Conservation (phyloP, 2,113 vertebrate genomes). For the Heterochromis multidens region DNA sequence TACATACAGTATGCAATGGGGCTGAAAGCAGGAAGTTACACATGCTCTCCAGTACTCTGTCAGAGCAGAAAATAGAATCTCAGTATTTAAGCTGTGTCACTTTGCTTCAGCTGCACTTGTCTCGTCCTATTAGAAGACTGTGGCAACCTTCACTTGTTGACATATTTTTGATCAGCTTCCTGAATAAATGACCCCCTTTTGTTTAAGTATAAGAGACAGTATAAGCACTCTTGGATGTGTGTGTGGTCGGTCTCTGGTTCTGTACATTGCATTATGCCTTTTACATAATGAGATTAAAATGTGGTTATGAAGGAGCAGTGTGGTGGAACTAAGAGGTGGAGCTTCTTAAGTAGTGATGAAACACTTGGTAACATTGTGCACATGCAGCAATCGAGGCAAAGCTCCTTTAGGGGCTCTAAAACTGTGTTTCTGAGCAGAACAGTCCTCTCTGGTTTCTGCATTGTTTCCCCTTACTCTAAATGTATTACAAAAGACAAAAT, state of each 20-base stretch:
- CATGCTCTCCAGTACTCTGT: background rate
- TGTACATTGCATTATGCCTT: conserved; percentile 16
- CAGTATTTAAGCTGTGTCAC: background rate
- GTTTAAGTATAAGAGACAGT: background rate
- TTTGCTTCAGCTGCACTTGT: conserved; percentile 14
- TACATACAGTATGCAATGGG: background rate
- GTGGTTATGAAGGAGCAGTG: conserved; percentile 16
- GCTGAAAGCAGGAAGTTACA: conserved; percentile 12
- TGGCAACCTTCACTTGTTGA: background rate
- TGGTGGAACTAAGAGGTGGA: conserved; percentile 35
- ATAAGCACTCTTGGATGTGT: background rate
- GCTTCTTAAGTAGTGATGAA: conserved; percentile 49
- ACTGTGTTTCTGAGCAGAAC: background rate
- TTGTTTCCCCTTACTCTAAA: background rate
- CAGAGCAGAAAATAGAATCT: background rate
- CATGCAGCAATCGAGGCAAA: background rate
- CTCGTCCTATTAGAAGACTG: conserved; percentile 5
- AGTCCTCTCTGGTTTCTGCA: background rate
- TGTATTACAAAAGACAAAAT: background rate
- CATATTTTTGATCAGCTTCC: background rate
- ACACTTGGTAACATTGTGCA: conserved; percentile 42
- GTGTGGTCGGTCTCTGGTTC: conserved; percentile 8
- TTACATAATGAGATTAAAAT: conserved; percentile 52
- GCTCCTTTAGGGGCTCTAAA: background rate
- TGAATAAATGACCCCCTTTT: background rate